phyloP scores from a whole-genome alignment of 2,888 invertebrate species.

The Kuschelorhynchus macadamiae region DNA sequence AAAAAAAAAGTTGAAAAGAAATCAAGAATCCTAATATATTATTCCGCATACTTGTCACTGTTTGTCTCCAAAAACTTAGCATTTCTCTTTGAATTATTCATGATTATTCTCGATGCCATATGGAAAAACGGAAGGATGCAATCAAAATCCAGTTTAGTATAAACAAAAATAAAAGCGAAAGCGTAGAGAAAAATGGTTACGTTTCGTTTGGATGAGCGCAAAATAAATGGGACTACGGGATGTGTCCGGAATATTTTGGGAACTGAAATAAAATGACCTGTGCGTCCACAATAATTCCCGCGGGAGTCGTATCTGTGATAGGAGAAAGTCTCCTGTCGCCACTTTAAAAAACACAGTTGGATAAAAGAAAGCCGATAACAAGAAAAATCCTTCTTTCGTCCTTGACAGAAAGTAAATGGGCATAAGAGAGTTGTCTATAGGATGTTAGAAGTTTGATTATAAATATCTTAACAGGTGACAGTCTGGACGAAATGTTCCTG shows the following conservation, averaged over 20 bases:
- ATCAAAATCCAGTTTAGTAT: constrained; percentile 46
- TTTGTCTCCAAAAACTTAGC: constrained; percentile 21
- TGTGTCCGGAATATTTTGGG: constrained; percentile 26
- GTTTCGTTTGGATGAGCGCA: constrained; percentile 22
- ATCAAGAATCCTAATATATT: too few species aligned
- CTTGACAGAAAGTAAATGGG: too few species aligned
- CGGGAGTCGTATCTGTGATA: constrained; percentile 9
- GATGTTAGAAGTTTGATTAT: too few species aligned
- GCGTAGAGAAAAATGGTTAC: constrained; percentile 25
- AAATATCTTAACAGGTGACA: too few species aligned
- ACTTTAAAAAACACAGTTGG: too few species aligned
- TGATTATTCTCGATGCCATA: constrained; percentile 34
- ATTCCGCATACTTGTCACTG: constrained; percentile 17
- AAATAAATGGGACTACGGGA: constrained; percentile 22
- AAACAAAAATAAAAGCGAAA: constrained; percentile 38
- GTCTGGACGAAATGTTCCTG: too few species aligned
- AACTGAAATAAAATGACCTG: constrained; percentile 15
- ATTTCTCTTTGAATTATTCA: constrained; percentile 45
- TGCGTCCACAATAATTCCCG: constrained; percentile 2
- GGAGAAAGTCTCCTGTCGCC: constrained; percentile 1
- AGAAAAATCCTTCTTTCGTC: neutral
- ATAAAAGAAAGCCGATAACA: too few species aligned
- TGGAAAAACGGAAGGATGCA: constrained; percentile 40
- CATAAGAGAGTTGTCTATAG: too few species aligned
- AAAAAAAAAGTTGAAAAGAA: too few species aligned